Conservation (phyloP, 2,888 invertebrate genomes). For the Epinotia bilunana region DNA sequence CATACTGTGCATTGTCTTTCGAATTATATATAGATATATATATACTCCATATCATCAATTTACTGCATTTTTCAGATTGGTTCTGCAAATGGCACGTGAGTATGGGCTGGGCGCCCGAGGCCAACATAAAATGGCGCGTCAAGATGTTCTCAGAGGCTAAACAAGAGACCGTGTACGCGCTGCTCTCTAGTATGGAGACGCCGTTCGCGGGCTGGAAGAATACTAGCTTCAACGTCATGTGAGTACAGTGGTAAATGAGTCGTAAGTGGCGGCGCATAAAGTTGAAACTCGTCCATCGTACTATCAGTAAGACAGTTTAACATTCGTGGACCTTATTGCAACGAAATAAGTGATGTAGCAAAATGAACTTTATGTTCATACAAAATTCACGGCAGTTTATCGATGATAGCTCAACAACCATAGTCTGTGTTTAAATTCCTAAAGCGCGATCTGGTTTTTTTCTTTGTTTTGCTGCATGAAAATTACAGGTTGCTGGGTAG, state of each 20-base stretch:
- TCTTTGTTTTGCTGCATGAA: too few relatives aligned
- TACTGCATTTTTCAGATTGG: constrained; percentile 66
- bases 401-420: too few relatives aligned
- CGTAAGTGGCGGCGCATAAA: background rate
- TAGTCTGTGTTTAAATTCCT: too few relatives aligned
- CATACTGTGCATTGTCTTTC: too few relatives aligned
- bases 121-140: constrained; percentile 85
- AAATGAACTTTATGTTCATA: too few relatives aligned
- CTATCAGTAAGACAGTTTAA: too few relatives aligned
- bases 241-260: constrained; percentile 51
- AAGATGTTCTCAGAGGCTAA: constrained; percentile 84
- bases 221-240: constrained; percentile 83
- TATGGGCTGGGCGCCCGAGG: constrained; percentile 89
- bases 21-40: background rate
- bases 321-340: too few relatives aligned
- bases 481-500: too few relatives aligned
- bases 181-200: constrained; percentile 81
- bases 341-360: too few relatives aligned
- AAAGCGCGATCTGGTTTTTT: too few relatives aligned
- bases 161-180: constrained; percentile 78
- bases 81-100: constrained; percentile 83
- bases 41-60: background rate
- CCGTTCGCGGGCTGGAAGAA: constrained; percentile 85
- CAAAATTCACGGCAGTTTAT: too few relatives aligned
- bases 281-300: background rate